Evolutionary conservation across 2,113 vertebrate species (phyloP), one percentile per base, ranked within the genome.

Genomic region (Bujurquina vittata): DNA sequence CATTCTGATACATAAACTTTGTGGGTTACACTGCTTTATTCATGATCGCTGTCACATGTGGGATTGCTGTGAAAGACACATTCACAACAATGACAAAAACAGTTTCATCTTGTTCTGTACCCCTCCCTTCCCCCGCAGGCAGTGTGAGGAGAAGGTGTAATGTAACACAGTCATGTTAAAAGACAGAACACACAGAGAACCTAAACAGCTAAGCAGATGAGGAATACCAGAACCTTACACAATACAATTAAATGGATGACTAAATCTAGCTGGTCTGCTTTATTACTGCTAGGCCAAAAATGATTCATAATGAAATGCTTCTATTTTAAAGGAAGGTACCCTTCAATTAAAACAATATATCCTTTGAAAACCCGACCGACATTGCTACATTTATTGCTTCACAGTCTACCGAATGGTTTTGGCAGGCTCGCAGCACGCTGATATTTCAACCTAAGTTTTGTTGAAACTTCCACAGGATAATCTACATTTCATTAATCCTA

Each of bases 401-500:
- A 52, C 59, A 59, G 31, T 79, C 75, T 3, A 54, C 54, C 20
- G 33, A 61, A 49, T 46, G 55, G n/a, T 14, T 26, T 29, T 83
- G 72, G 87, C 79, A 79, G 55, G 62, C 75, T 75, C 10, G 17
- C 26, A n/a, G 29, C 59, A 84, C n/a, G 33, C 37, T 78, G 77
- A 85, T 79, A 85, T 84, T 83, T 80, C n/a, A 84, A 86, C 78
- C 80, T 77, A 85, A 83, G 83, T 86, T 92, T 82, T 77, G 55
- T 80, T 77, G 31, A 87, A 80, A 80, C 83, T 59, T 88, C 72
- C 22, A 46, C 18, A 12, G 73, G 74, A 81, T 89, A 82, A 73
- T 77, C 84, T 89, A 74, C 85, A 73, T 73, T 65, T 81, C 83
- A 82, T 77, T 90, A 88, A 87, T 87, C 83, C 78, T 84, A 84